Base-by-base conservation (phyloP, 2,113 vertebrate species). In the Sapayoa aenigma region DNA sequence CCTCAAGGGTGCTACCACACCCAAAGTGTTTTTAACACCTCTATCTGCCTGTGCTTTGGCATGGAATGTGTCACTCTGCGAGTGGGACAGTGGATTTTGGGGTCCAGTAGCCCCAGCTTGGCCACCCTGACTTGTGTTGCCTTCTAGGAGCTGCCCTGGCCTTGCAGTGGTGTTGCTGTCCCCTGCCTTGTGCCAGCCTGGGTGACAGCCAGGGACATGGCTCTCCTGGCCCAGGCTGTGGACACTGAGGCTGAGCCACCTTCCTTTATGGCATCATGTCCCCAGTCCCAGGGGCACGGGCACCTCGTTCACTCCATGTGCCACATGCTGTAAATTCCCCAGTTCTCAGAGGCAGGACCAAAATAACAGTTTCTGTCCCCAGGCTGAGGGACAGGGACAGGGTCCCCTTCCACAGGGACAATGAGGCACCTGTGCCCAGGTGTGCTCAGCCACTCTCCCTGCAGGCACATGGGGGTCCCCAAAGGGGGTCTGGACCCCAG, bases 151-250 rank as follows among this genome's bases (percentile, higher is more conserved):
- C 39, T 68, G 69, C 47, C 53, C 39, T 60, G n/a, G 46, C 24
- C 69, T 60, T 75, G 23, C 8, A 39, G 60, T n/a, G 46, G 46
- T 28, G 39, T 25, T 78, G 50, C 37, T 46, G 44, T 52, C 9
- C 52, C 28, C 50, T 65, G 44, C 24, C 27, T 44, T 27, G 18
- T 79, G 41, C 49, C 49, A 55, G 15, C 35, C 31, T 81, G 68
- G n/a, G 39, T 19, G 47, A 33, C 25, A 13, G 22, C 31, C 0
- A 0, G 47, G 13, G 17, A 31, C 9, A 11, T 0, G 1, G 47
- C n/a, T 44, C 42, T 44, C 44, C 47, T 25, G 16, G n/a, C 11
- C 28, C 44, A 8, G 37, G 52, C 52, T 33, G 31, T 44, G 59
- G 59, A 33, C 37, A 5, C 37, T 9, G 47, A 46, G 39, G 18